These are phyloP conservation scores for Lagocephalus sceleratus DNA, from an alignment of 2,797 vertebrate genomes.

Conservation along the genomic window DNA sequence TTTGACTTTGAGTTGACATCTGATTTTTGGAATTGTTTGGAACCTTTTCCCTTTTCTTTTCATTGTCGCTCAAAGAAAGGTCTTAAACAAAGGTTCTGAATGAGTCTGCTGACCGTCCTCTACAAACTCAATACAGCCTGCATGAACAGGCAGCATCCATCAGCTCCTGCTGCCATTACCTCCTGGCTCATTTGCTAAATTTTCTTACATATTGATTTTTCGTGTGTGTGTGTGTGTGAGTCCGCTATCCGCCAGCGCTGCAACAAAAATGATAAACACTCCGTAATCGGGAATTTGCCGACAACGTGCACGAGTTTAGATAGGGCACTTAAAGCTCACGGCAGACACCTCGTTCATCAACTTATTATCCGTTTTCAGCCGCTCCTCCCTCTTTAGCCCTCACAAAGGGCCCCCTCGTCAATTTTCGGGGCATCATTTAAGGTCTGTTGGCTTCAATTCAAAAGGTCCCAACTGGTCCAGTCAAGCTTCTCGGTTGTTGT, in stretches of 20 bases:
- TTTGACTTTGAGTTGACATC: no score
- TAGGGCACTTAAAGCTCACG: constrained; percentile 62
- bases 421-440: constrained; percentile 42
- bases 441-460: constrained; percentile 29
- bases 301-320: constrained; percentile 63
- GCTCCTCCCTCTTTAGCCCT: constrained; percentile 39
- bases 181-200: constrained; percentile 29
- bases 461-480: constrained; percentile 17
- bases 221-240: no score
- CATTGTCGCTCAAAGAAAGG: no score
- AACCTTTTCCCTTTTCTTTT: no score
- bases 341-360: constrained; percentile 52
- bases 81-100: constrained; percentile 17
- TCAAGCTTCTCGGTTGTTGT: background rate
- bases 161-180: constrained; percentile 17
- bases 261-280: constrained; percentile 48
- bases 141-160: constrained; percentile 40
- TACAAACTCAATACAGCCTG: constrained; percentile 27
- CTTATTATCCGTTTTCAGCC: constrained; percentile 55
- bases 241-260: constrained; percentile 52
- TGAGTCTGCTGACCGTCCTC: constrained; percentile 7
- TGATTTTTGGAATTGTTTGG: no score
- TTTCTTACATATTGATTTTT: constrained; percentile 60
- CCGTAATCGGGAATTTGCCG: constrained; percentile 37
- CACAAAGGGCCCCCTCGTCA: constrained; percentile 41